Percentiles rank a stretch among this genome's conserved stretches.
These are phyloP conservation scores for Aphaenogaster floridana DNA, from an alignment of 1,140 invertebrate genomes.

Conservation along the genomic window DNA sequence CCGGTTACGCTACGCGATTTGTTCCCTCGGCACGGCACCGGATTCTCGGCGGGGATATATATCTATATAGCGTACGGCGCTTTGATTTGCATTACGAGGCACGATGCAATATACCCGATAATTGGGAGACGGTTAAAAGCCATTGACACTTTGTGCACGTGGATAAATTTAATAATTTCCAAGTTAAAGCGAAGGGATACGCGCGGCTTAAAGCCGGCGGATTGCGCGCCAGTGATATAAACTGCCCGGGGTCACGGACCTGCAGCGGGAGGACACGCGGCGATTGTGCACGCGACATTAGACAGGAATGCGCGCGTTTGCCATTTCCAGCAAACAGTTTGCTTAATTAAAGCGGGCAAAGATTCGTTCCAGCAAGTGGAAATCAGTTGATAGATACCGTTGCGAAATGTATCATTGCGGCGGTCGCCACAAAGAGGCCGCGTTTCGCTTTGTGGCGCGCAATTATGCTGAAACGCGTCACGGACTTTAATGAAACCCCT, in stretches of 20 bases:
- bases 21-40: constrained; percentile 16
- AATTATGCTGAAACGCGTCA: constrained; percentile 64
- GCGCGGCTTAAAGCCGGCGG: constrained; percentile 33
- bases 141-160: constrained; percentile 43
- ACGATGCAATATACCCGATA: constrained; percentile 28
- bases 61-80: not conserved
- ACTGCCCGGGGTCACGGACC: constrained; percentile 15
- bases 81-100: constrained; percentile 36
- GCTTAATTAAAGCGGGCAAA: constrained; percentile 68
- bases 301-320: constrained; percentile 68
- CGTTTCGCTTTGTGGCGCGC: constrained; percentile 59
- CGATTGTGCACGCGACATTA: constrained; percentile 70
- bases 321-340: constrained; percentile 65
- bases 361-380: constrained; percentile 63
- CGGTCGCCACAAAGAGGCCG: constrained; percentile 46
- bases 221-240: constrained; percentile 45
- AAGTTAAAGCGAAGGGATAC: constrained; percentile 28
- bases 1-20: constrained; percentile 33
- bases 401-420: constrained; percentile 58
- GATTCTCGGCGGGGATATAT: not conserved
- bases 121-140: constrained; percentile 32
- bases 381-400: constrained; percentile 64
- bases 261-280: not conserved
- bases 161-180: constrained; percentile 59
- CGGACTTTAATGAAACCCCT: constrained; percentile 62